phyloP scores from a whole-genome alignment of 2,797 vertebrate species.

The Avahi laniger region DNA sequence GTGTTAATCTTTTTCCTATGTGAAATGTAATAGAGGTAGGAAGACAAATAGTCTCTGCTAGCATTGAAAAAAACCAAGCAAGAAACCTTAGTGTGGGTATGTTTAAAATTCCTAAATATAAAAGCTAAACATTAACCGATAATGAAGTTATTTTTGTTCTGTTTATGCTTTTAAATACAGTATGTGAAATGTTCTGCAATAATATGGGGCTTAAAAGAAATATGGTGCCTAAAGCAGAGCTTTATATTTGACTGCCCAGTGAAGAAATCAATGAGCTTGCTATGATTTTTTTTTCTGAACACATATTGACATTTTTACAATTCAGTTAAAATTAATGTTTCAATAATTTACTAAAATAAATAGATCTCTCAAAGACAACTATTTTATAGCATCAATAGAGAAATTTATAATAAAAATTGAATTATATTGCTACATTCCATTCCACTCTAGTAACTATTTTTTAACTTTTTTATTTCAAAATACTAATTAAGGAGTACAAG shows the following conservation, averaged over 20 bases:
- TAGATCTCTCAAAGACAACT: background rate
- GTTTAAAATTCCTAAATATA: slow-evolving; percentile 73
- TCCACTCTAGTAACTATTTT: background rate
- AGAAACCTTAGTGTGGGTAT: slow-evolving; percentile 36
- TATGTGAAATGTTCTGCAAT: slow-evolving; percentile 38
- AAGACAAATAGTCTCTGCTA: slow-evolving; percentile 35
- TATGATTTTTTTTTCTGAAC: background rate
- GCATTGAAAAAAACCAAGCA: slow-evolving; percentile 47
- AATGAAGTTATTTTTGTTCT: slow-evolving; percentile 66
- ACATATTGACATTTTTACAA: slow-evolving; percentile 18
- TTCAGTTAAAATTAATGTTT: slow-evolving; percentile 23
- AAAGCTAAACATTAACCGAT: slow-evolving; percentile 65
- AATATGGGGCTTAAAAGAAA: slow-evolving; percentile 38
- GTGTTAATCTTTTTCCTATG: slow-evolving; percentile 46
- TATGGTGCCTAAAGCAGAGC: slow-evolving; percentile 20
- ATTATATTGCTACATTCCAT: background rate
- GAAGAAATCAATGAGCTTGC: slow-evolving; percentile 57
- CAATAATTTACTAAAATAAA: background rate
- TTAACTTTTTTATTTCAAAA: background rate
- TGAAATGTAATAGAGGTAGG: slow-evolving; percentile 49
- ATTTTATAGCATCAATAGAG: background rate
- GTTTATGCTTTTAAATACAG: slow-evolving; percentile 55
- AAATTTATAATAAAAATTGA: background rate
- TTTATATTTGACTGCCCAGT: slow-evolving; percentile 31
- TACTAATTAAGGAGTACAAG: background rate